phyloP scores from a whole-genome alignment of 2,888 invertebrate species.

The Xylota sylvarum region DNA sequence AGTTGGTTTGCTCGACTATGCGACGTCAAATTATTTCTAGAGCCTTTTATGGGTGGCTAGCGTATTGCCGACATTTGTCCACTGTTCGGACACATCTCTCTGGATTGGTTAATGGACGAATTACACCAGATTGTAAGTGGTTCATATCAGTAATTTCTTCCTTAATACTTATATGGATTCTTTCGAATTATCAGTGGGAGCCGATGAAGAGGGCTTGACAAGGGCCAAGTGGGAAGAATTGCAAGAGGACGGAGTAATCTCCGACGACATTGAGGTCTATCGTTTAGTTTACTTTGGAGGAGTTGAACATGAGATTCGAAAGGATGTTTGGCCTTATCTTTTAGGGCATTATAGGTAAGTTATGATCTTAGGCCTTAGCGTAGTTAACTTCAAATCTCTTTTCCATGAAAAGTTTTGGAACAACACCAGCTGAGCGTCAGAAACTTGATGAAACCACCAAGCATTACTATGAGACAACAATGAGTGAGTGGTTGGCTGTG shows the following conservation, averaged over 20 bases:
- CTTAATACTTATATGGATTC: neutral
- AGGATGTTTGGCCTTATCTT: slow-evolving; percentile 95
- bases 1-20: slow-evolving; percentile 97
- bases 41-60: slow-evolving; percentile 98
- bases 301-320: slow-evolving; percentile 90
- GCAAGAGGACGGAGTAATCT: slow-evolving; percentile 88
- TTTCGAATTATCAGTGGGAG: slow-evolving; percentile 85
- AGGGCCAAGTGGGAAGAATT: slow-evolving; percentile 90
- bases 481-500: slow-evolving; percentile 98
- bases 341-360: slow-evolving; percentile 91
- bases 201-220: slow-evolving; percentile 91
- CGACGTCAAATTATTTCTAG: slow-evolving; percentile 96
- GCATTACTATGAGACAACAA: slow-evolving; percentile 93
- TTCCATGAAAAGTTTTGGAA: slow-evolving; percentile 87
- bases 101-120: slow-evolving; percentile 92
- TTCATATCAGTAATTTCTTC: too few species aligned
- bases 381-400: neutral
- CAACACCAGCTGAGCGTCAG: slow-evolving; percentile 88
- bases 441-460: slow-evolving; percentile 89
- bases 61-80: slow-evolving; percentile 96
- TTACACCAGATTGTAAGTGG: slow-evolving; percentile 87
- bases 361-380: neutral
- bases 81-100: slow-evolving; percentile 97
- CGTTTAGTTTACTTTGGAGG: slow-evolving; percentile 95
- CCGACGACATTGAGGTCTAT: slow-evolving; percentile 90